Evolutionary conservation across 92 coral and sea anemone genomes (phyloP).

Genomic region (Zoanthus sansibaricus): DNA sequence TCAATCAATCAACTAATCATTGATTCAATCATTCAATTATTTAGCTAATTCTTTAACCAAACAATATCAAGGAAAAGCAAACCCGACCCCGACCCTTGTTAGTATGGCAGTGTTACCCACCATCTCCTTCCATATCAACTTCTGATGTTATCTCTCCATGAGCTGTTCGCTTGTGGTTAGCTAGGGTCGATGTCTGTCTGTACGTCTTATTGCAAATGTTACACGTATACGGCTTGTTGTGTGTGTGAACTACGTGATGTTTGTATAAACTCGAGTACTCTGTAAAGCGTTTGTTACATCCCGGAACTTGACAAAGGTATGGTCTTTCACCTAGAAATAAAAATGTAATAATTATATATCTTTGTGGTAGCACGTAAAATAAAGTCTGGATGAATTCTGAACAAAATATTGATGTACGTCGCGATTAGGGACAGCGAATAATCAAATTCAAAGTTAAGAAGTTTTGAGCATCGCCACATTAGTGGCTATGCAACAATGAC

Average conservation of each 20-base stretch:
- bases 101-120: constrained; percentile 17
- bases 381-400: neutral
- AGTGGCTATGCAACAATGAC: too few relatives aligned
- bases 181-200: constrained; percentile 98
- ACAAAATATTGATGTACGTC: too few relatives aligned
- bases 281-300: constrained; percentile 97
- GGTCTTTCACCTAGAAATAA: constrained; percentile 85
- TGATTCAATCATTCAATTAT: too few relatives aligned
- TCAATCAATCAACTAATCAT: too few relatives aligned
- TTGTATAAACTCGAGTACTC: constrained; percentile 98
- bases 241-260: constrained; percentile 99
- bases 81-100: neutral
- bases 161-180: constrained; percentile 97
- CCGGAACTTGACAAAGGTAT: constrained; percentile 94
- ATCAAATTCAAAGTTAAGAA: too few relatives aligned
- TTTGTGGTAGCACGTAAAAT: neutral
- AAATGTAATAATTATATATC: neutral
- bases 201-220: constrained; percentile 95
- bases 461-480: too few relatives aligned
- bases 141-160: constrained; percentile 90
- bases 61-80: too few relatives aligned
- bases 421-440: too few relatives aligned
- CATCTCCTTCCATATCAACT: constrained; percentile 62
- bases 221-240: constrained; percentile 98
- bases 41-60: too few relatives aligned